Base-by-base conservation (phyloP, 1,140 invertebrate species). In the Lordiphosa stackelbergi region DNA sequence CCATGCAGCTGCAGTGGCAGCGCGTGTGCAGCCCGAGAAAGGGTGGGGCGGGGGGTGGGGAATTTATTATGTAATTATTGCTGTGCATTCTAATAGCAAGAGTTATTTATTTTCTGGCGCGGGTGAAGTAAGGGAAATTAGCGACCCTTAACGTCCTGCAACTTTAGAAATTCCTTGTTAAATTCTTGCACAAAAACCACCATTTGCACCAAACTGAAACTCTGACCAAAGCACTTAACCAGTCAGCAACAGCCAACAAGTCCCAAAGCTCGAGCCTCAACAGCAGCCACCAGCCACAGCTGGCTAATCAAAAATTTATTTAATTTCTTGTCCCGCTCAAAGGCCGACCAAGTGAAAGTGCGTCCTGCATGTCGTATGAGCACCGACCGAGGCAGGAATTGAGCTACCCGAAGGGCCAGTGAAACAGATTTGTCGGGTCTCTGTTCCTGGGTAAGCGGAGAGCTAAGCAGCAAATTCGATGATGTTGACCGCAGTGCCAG, bases 221-320 rank as follows among this genome's bases (percentile, higher is more conserved):
- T 46, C 8, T 11, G 13, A 11, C 6, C 19, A 46, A 46, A 46
- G 43, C 43, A 46, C 43, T 46, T 46, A 46, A 28, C 7, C 24
- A 46, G 24, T 46, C 43, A 10, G 24, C 43, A 31, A 46, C 28
- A n/a, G 24, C 43, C 8, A 46, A 46, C 24, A 46, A 12, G 28
- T 46, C 11, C 24, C 43, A 8, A 46, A 28, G 11, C 11, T 13
- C 43, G 12, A 24, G 24, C 6, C 22, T 13, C 24, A 3, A 24
- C 42, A n/a, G 28, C 38, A 16, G 24, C 24, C 11, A 34, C 43
- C 2, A 2, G 28, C 28, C 45, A 49, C 51, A 70, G 55, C 54
- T 47, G 54, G 66, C 71, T 72, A 83, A 81, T 81, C 56, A 75
- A 81, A 81, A 69, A 83, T 81, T 53, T 83, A 83, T 81, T 71